Conservation (phyloP, 2,797 vertebrate species). For the Acanthiza pusilla region DNA sequence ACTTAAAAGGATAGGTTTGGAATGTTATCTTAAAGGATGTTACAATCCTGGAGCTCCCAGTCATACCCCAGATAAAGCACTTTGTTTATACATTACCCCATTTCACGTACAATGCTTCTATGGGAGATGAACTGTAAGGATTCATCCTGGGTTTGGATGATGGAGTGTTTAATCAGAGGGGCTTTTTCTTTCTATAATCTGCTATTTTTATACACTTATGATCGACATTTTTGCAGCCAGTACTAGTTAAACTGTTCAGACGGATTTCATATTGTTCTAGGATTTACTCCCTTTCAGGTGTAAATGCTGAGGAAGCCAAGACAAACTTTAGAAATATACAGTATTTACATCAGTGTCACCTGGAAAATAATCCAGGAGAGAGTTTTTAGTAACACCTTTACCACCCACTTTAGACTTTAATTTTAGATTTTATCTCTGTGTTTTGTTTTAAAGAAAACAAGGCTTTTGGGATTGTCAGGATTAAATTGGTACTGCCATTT, state of each 20-base stretch:
- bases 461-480: neutral
- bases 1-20: slow-evolving; percentile 78
- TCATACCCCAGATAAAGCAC: slow-evolving; percentile 72
- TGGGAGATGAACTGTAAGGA: slow-evolving; percentile 11
- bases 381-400: neutral
- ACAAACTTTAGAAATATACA: neutral
- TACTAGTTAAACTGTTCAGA: neutral
- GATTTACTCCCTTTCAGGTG: neutral
- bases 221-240: neutral
- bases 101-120: slow-evolving; percentile 55
- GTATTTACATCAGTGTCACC: neutral
- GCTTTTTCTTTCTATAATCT: neutral
- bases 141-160: neutral
- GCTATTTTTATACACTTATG: neutral
- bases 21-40: slow-evolving; percentile 79
- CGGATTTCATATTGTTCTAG: neutral
- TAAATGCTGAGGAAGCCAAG: neutral
- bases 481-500: neutral
- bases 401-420: neutral
- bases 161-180: neutral
- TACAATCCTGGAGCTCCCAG: slow-evolving; percentile 71
- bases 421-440: slow-evolving; percentile 23
- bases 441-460: slow-evolving; percentile 7
- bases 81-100: slow-evolving; percentile 70
- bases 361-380: neutral